Percentiles rank a stretch among this genome's conserved stretches.
Evolutionary conservation across 2,113 vertebrate species (phyloP).

Genomic region (Tyrannus savana): DNA sequence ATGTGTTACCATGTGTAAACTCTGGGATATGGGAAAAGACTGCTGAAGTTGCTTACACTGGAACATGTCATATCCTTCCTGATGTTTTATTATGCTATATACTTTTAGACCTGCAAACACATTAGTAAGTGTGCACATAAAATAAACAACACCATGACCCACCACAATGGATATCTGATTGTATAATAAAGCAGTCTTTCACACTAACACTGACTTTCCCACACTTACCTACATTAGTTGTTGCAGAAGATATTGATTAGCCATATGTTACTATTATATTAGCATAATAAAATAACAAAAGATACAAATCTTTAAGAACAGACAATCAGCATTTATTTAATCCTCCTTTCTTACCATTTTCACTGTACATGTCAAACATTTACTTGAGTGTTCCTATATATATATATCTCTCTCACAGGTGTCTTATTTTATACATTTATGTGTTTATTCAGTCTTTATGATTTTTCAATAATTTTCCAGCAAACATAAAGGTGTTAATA

Average conservation of each 20-base stretch:
- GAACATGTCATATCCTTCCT: background rate
- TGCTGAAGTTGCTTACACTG: background rate
- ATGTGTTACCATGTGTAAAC: background rate
- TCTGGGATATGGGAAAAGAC: background rate
- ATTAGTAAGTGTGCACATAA: background rate
- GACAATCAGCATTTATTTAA: background rate
- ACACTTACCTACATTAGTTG: background rate
- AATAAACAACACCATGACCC: background rate
- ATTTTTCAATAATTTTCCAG: background rate
- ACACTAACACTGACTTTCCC: background rate
- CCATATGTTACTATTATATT: background rate
- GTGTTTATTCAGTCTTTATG: background rate
- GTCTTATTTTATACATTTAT: background rate
- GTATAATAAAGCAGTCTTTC: background rate
- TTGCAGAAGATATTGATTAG: background rate
- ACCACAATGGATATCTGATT: background rate
- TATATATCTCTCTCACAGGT: background rate
- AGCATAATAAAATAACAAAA: background rate
- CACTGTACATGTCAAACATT: background rate
- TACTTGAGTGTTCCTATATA: background rate
- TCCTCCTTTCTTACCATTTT: background rate
- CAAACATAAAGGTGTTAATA: background rate
- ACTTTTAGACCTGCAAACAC: background rate
- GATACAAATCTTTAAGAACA: background rate
- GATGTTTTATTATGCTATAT: background rate